Base-by-base conservation (phyloP, 92 coral and sea anemone species). In the Palythoa grandiflora region DNA sequence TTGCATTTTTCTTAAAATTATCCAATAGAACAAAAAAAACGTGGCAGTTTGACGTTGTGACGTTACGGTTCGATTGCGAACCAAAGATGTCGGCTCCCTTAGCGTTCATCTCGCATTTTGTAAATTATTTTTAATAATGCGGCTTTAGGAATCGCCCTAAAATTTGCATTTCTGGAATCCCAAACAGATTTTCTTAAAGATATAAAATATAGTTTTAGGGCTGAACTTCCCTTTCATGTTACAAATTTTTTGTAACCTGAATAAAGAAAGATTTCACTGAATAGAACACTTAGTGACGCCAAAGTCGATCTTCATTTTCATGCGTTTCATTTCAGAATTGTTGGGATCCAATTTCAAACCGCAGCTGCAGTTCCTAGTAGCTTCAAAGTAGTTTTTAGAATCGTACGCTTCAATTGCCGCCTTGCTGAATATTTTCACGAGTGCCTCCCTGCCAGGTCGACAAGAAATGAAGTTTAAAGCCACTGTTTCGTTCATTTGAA, bases 271-370 rank as follows among this genome's bases (percentile, higher is more conserved):
- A 71, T n/a, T n/a, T 91, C 76, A 94, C 94, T 92, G 95, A 38
- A 92, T 83, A 50, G 89, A 79, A 75, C 98, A 95, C 55, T 93
- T 93, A 61, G 85, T 83, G 47, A 90, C 88, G 13, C 89, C 94
- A 85, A 88, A 75, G 73, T 91, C 94, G 71, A 94, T 86, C 71
- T 94, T 92, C 78, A 86, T 89, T 85, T 93, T 93, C 60, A 96
- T 71, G 4, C 85, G 90, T 38, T 74, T 76, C 78, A 96, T 85
- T 48, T 96, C 98, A 0, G 59, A 77, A 71, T 96, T 90, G 57
- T 73, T 79, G 3, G 95, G 95, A 83, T 96, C 98, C 44, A 93
- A 28, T 83, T 89, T 89, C 44, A 94, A 83, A n/a, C 98, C 96
- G 80, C 79, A 88, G n/a, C 66, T 89, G 71, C 98, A 90, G 73